Percentiles rank a stretch among this genome's conserved stretches.
phyloP scores from a whole-genome alignment of 2,888 invertebrate genomes.

The Bruchidius siliquastri region DNA sequence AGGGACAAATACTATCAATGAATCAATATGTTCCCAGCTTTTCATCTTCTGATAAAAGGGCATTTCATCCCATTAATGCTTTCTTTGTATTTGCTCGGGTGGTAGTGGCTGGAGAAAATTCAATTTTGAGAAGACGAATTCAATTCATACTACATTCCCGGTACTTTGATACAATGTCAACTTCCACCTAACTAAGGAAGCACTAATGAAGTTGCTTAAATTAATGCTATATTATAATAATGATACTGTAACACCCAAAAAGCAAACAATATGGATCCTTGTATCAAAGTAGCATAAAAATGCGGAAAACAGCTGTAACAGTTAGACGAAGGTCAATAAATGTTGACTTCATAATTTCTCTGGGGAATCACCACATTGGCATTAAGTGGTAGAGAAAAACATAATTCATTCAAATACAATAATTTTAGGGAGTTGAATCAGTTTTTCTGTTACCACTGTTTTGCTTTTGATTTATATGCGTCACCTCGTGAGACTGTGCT shows the following conservation, averaged over 20 bases:
- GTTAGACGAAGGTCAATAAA: background rate
- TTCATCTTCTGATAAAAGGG: too few relatives aligned
- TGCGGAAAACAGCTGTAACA: background rate
- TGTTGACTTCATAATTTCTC: background rate
- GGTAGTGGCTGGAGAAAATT: too few relatives aligned
- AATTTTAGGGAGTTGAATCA: background rate
- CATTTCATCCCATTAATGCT: too few relatives aligned
- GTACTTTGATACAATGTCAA: background rate
- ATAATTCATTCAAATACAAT: background rate
- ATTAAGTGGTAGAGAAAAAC: background rate
- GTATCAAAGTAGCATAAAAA: background rate
- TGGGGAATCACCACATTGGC: background rate
- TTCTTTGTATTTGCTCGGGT: too few relatives aligned
- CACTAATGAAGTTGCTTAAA: too few relatives aligned
- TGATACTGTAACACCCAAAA: background rate
- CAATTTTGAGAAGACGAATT: background rate
- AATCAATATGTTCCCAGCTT: too few relatives aligned
- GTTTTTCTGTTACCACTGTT: background rate
- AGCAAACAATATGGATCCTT: background rate
- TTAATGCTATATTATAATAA: background rate
- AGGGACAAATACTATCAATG: too few relatives aligned
- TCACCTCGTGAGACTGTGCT: constrained; percentile 13
- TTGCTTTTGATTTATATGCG: background rate
- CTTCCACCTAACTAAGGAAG: too few relatives aligned
- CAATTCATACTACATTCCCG: background rate